phyloP scores from a whole-genome alignment of 2,797 vertebrate genomes.

The Manis pentadactyla region DNA sequence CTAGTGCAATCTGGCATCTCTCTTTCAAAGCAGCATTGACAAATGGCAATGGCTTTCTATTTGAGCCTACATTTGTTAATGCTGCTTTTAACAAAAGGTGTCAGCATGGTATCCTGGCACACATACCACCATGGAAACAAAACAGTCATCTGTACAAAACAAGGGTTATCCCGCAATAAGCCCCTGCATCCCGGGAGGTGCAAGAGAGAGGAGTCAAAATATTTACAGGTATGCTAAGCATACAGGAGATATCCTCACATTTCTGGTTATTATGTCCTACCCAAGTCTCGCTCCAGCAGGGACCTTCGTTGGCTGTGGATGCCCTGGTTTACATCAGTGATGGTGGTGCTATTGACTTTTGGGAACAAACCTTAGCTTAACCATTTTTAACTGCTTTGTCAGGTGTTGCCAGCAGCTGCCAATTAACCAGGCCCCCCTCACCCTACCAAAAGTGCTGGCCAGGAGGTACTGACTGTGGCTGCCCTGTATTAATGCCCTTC shows the following conservation, averaged over 20 bases:
- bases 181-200: not conserved
- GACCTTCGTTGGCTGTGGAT: not conserved
- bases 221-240: not conserved
- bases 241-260: not conserved
- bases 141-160: not conserved
- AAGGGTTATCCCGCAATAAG: not conserved
- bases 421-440: not conserved
- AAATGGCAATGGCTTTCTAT: slow-evolving; percentile 59
- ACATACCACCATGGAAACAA: not conserved
- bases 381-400: slow-evolving; percentile 50
- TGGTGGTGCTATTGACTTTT: not conserved
- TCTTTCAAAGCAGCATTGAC: slow-evolving; percentile 50
- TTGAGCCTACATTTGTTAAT: slow-evolving; percentile 43
- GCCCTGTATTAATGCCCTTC: not conserved
- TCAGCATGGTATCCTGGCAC: not conserved
- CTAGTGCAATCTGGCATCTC: slow-evolving; percentile 2
- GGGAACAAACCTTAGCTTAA: slow-evolving; percentile 37
- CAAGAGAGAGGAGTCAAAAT: not conserved
- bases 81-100: slow-evolving; percentile 32
- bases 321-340: slow-evolving; percentile 62
- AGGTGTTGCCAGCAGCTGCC: slow-evolving; percentile 30
- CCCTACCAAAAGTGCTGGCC: not conserved
- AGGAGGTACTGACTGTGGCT: slow-evolving; percentile 57
- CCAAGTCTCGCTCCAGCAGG: not conserved
- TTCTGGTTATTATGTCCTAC: slow-evolving; percentile 28